Percentiles rank a stretch among this genome's conserved stretches.
Evolutionary conservation across 1,140 invertebrate species (phyloP).

Genomic region (Eumaeus atala): DNA sequence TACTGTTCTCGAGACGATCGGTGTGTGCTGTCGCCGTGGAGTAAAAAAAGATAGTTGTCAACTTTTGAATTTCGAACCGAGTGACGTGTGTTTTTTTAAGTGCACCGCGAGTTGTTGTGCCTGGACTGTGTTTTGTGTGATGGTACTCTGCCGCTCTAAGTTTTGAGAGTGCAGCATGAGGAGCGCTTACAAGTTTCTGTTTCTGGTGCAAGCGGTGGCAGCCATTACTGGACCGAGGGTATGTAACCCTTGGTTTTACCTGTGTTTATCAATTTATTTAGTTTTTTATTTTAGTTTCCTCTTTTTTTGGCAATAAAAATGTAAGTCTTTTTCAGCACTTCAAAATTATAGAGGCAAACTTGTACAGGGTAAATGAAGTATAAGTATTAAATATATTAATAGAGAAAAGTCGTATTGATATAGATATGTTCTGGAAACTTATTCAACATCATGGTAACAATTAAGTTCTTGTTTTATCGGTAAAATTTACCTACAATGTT

Average conservation of each 20-base stretch:
- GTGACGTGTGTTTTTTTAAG: conserved; percentile 33
- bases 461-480: too few species aligned
- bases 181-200: conserved; percentile 51
- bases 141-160: conserved; percentile 61
- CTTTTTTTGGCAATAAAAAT: too few species aligned
- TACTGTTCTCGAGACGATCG: conserved; percentile 47
- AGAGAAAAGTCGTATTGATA: too few species aligned
- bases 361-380: too few species aligned
- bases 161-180: conserved; percentile 64
- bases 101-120: conserved; percentile 25
- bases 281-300: too few species aligned
- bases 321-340: too few species aligned
- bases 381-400: too few species aligned
- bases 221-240: conserved; percentile 66
- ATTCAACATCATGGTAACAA: too few species aligned
- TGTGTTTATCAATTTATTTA: too few species aligned
- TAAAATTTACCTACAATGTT: too few species aligned
- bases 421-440: too few species aligned
- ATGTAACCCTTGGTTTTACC: conserved; percentile 28
- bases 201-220: conserved; percentile 58
- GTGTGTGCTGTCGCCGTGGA: conserved; percentile 40
- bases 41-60: conserved; percentile 33
- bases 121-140: conserved; percentile 52
- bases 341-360: too few species aligned
- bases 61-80: conserved; percentile 29